These are phyloP conservation scores for Orientallactaga sibirica DNA, from an alignment of 2,797 vertebrate species.

Conservation along the genomic window DNA sequence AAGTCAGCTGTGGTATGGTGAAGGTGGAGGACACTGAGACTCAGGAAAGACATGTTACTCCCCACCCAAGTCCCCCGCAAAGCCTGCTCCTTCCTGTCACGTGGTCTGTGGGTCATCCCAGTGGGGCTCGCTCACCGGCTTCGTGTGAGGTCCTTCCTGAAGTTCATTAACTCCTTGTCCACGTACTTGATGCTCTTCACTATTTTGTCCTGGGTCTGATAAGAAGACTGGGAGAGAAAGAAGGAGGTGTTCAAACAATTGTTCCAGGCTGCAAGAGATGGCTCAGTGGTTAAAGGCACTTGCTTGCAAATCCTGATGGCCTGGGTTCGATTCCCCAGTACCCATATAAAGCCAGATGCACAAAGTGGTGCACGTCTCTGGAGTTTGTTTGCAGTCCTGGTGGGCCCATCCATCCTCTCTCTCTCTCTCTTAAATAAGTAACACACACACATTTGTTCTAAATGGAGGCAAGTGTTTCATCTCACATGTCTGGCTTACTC, in stretches of 20 bases:
- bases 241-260: background rate
- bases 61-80: rapidly evolving
- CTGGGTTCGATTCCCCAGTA: too few relatives aligned
- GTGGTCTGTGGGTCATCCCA: rapidly evolving
- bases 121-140: constrained; percentile 87
- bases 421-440: too few relatives aligned
- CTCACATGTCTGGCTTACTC: too few relatives aligned
- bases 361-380: too few relatives aligned
- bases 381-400: too few relatives aligned
- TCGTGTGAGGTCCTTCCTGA: constrained; percentile 84
- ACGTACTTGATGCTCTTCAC: constrained; percentile 75
- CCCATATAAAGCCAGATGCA: too few relatives aligned
- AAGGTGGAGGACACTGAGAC: background rate
- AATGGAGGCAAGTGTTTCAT: background rate
- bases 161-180: constrained; percentile 83
- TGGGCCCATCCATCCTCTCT: too few relatives aligned
- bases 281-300: too few relatives aligned
- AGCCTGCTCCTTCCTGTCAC: background rate
- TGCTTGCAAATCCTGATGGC: too few relatives aligned
- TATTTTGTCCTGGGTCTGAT: constrained; percentile 53
- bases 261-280: background rate
- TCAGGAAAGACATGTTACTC: background rate
- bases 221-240: constrained; percentile 66
- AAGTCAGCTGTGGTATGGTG: background rate
- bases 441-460: background rate